Percentiles rank a stretch among this genome's conserved stretches.
Conservation (phyloP, 2,797 vertebrate genomes). For the Notolepis coatsorum region DNA sequence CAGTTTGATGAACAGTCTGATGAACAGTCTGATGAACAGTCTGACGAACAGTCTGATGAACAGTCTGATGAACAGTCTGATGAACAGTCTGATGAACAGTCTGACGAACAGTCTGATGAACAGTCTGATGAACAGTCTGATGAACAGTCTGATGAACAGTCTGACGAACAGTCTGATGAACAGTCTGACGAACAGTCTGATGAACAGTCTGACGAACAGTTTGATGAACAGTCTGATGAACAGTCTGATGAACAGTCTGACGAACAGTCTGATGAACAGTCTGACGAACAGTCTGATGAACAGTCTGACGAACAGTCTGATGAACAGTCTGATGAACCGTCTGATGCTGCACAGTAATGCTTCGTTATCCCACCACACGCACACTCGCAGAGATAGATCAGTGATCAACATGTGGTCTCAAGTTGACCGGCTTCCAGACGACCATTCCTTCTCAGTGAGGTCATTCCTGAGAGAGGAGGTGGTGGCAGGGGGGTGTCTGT, state of each 20-base stretch:
- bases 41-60: slow-evolving; percentile 16
- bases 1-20: too few relatives aligned
- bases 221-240: too few relatives aligned
- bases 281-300: slow-evolving; percentile 27
- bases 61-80: slow-evolving; percentile 26
- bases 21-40: slow-evolving; percentile 23
- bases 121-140: slow-evolving; percentile 21
- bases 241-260: too few relatives aligned
- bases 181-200: slow-evolving; percentile 20
- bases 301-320: slow-evolving; percentile 21
- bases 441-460: slow-evolving; percentile 83
- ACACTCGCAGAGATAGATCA: slow-evolving; percentile 64
- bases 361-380: slow-evolving; percentile 43
- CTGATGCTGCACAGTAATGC: slow-evolving; percentile 35
- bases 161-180: slow-evolving; percentile 26
- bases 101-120: slow-evolving; percentile 27
- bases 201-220: slow-evolving; percentile 23
- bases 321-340: slow-evolving; percentile 15
- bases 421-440: slow-evolving; percentile 81
- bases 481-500: slow-evolving; percentile 80
- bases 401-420: slow-evolving; percentile 82
- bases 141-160: slow-evolving; percentile 18
- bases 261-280: slow-evolving; percentile 17
- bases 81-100: slow-evolving; percentile 17
- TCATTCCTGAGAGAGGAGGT: slow-evolving; percentile 84